Evolutionary conservation across 2,113 vertebrate species (phyloP).

Genomic region (Mus spicilegus): DNA sequence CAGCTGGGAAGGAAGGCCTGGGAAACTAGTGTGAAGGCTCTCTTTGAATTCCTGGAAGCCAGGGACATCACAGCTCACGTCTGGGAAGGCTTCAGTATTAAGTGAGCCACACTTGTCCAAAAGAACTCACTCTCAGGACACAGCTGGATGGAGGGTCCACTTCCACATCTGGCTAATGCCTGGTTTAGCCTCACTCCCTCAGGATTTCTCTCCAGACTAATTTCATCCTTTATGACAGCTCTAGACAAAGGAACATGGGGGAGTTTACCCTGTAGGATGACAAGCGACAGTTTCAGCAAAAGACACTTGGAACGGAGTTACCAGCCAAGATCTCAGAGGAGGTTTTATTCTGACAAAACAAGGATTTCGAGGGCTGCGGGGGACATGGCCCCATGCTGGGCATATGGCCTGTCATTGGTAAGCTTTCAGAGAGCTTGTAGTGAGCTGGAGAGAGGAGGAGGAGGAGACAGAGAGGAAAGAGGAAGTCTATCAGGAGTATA

Average conservation of each 20-base stretch:
- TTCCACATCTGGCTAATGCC: not conserved
- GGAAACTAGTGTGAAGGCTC: not conserved
- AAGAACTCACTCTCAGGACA: not conserved
- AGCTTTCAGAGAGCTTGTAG: not conserved
- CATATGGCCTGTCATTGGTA: not conserved
- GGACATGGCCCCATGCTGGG: not conserved
- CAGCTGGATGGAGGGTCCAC: not conserved
- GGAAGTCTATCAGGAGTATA: not conserved
- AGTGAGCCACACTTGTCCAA: not conserved
- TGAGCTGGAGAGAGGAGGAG: not conserved
- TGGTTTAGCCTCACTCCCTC: not conserved
- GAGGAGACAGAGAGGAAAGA: not conserved
- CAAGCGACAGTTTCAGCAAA: not conserved
- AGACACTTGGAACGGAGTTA: not conserved
- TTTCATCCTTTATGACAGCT: not conserved
- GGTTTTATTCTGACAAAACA: constrained; percentile 10
- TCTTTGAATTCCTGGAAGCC: not conserved
- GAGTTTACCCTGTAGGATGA: not conserved
- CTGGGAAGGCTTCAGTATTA: not conserved
- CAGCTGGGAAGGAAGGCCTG: not conserved
- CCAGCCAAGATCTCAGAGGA: not conserved
- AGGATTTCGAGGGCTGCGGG: not conserved
- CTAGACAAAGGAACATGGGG: not conserved
- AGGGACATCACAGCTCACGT: not conserved
- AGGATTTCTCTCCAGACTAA: not conserved